Base-by-base conservation (phyloP, 1,140 invertebrate genomes). In the Phortica variegata region DNA sequence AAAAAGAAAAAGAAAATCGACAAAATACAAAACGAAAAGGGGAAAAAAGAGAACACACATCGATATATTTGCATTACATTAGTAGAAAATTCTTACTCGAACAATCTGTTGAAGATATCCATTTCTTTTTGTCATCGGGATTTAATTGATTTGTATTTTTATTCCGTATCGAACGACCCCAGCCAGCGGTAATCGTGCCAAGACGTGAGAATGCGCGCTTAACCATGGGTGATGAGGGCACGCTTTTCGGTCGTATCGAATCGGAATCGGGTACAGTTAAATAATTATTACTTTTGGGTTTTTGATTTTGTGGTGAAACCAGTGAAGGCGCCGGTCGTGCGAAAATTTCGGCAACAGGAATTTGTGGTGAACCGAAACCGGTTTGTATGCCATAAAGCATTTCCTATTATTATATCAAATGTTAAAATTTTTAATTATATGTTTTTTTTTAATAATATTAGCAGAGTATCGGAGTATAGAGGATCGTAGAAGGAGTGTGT, bases 341-440 rank as follows among this genome's bases (percentile, higher is more conserved):
- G 37, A 93, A 78, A 38, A 94, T 78, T 74, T 95, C 90, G 0
- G 90, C 91, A 3, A 93, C 90, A 1, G 91, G 91, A 47, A 93
- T 90, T 81, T 93, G 91, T 1, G 90, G 91, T 42, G 90, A 93
- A n/a, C 92, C 91, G 70, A 94, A 94, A 31, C 91, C 91, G 0
- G 91, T 90, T 65, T 92, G 90, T 59, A 95, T 95, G 49, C 93
- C 93, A 73, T 95, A 95, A 15, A 96, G 77, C 91, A 96, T 95
- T 79, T 96, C 92, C 81, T 95, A 88, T 69, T 92, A 92, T 12
- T 87, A 86, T 56, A 84, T 83, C 3, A 58, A 43, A 13, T 38
- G 16, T 38, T 39, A 29, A 16, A 12, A 17, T 16, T 32, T 16
- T 19, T 62, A 41, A 39, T 26, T 19, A 42, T 38, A 16, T 47